phyloP scores from a whole-genome alignment of 2,113 vertebrate genomes.

The Hymenochirus boettgeri region DNA sequence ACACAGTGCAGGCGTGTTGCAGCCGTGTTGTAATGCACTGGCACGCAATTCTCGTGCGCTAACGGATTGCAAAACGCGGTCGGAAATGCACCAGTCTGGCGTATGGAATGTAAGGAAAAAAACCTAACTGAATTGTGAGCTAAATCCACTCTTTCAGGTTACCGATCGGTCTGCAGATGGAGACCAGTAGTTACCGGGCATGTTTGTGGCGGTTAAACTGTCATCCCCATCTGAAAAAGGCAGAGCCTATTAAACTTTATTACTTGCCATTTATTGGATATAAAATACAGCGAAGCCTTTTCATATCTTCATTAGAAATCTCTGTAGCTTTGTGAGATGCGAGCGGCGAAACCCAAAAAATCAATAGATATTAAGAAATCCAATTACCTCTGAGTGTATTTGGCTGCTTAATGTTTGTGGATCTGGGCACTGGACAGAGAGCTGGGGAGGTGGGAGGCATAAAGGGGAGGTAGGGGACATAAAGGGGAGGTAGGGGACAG shows the following conservation, averaged over 20 bases:
- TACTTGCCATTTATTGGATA: conserved; percentile 20
- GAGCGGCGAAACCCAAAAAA: background rate
- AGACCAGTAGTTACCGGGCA: background rate
- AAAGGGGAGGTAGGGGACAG: background rate
- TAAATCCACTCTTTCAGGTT: too few relatives aligned
- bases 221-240: background rate
- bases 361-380: conserved; percentile 23
- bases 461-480: background rate
- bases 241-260: conserved; percentile 25
- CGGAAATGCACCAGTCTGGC: too few relatives aligned
- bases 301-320: conserved; percentile 26
- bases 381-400: conserved; percentile 17
- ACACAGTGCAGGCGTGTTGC: too few relatives aligned
- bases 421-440: background rate
- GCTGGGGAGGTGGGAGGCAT: background rate
- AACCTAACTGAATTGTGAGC: too few relatives aligned
- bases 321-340: conserved; percentile 7
- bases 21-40: too few relatives aligned
- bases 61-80: too few relatives aligned
- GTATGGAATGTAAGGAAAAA: too few relatives aligned
- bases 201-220: conserved; percentile 9
- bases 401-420: background rate
- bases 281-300: conserved; percentile 14
- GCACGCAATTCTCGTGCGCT: too few relatives aligned
- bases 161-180: background rate